These are phyloP conservation scores for Platerodrilus igneus DNA, from an alignment of 2,888 invertebrate species.

Conservation along the genomic window DNA sequence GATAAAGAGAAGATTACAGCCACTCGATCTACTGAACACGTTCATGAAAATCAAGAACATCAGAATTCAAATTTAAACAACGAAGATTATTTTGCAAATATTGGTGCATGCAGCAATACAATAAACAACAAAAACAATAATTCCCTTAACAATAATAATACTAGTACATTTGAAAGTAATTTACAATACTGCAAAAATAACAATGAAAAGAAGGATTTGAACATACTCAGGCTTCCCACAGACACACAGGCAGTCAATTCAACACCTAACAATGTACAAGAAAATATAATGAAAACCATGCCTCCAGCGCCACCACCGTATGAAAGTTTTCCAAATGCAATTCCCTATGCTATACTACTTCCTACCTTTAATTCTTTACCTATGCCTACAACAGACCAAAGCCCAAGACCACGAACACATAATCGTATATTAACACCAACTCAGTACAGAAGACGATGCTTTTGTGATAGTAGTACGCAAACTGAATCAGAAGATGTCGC, in stretches of 20 bases:
- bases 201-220: conserved; percentile 24
- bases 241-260: too few relatives aligned
- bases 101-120: too few relatives aligned
- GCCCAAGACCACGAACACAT: conserved; percentile 42
- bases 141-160: conserved; percentile 11
- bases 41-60: neutral
- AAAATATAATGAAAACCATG: conserved; percentile 44
- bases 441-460: conserved; percentile 50
- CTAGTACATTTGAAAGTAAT: too few relatives aligned
- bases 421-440: conserved; percentile 57
- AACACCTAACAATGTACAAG: too few relatives aligned
- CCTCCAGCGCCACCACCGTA: conserved; percentile 47
- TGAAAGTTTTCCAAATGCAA: conserved; percentile 44
- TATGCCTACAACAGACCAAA: conserved; percentile 34
- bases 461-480: conserved; percentile 65
- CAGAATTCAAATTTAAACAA: neutral
- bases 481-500: conserved; percentile 49
- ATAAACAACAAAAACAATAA: too few relatives aligned
- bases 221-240: too few relatives aligned
- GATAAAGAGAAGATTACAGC: conserved; percentile 36
- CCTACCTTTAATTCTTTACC: conserved; percentile 49
- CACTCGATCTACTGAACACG: conserved; percentile 15
- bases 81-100: too few relatives aligned
- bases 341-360: conserved; percentile 59
- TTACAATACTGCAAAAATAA: conserved; percentile 8